These are phyloP conservation scores for Heterodera filipjevi DNA, from an alignment of 2,888 invertebrate genomes.

Conservation along the genomic window DNA sequence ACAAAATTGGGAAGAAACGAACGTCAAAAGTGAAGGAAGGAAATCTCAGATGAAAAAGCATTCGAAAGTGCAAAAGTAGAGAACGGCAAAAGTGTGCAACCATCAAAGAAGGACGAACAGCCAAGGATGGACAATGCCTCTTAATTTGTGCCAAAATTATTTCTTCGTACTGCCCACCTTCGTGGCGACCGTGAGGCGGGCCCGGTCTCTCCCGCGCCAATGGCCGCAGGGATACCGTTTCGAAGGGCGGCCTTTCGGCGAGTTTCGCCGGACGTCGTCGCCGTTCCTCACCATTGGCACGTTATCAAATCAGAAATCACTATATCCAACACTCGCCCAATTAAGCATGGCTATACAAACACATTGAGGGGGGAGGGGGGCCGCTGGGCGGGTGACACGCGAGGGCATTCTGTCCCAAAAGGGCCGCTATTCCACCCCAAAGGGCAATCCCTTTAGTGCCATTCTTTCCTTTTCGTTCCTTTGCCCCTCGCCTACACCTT, in stretches of 20 bases:
- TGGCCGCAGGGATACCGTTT: conserved; percentile 47
- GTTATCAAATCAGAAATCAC: conserved; percentile 5
- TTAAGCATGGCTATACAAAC: too few relatives aligned
- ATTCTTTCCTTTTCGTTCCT: too few relatives aligned
- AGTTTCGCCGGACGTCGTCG: conserved; percentile 45
- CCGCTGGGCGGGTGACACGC: too few relatives aligned
- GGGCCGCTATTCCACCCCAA: too few relatives aligned
- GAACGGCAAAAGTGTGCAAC: neutral
- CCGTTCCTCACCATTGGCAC: conserved; percentile 58
- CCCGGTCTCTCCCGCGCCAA: conserved; percentile 32
- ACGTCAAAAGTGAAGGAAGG: too few relatives aligned
- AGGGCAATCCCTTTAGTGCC: too few relatives aligned
- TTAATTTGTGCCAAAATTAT: too few relatives aligned
- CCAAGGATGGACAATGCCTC: neutral
- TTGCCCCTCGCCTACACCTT: conserved; percentile 67
- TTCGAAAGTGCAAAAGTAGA: neutral
- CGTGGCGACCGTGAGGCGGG: conserved; percentile 25
- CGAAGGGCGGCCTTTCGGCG: conserved; percentile 34
- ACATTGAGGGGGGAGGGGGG: too few relatives aligned
- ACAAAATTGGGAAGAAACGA: too few relatives aligned
- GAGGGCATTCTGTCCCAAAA: too few relatives aligned
- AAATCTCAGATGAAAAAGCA: too few relatives aligned
- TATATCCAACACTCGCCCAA: too few relatives aligned
- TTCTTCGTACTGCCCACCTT: conserved; percentile 9
- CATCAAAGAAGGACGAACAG: neutral